Conservation (phyloP, 2,113 vertebrate genomes). For the Anthoscopus minutus region DNA sequence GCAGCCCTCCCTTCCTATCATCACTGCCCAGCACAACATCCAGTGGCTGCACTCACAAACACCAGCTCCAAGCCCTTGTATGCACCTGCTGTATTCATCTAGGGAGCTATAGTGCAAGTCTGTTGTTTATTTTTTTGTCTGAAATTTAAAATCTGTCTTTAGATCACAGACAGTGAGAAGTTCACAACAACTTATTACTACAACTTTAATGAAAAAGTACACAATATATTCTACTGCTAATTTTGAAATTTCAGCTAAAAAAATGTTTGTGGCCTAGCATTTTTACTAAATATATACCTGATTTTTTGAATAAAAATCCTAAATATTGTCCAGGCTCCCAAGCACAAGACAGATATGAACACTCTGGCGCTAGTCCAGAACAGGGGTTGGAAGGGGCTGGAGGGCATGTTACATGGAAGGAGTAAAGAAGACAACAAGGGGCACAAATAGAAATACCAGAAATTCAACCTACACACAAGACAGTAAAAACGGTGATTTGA, state of each 20-base stretch:
- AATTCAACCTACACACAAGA: neutral
- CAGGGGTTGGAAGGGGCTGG: neutral
- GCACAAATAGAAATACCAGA: neutral
- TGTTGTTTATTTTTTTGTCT: neutral
- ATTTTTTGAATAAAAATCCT: neutral
- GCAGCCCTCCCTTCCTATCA: neutral
- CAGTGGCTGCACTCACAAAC: neutral
- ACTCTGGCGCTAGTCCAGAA: neutral
- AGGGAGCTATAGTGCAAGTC: neutral
- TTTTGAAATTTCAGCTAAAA: neutral
- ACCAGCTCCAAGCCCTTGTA: neutral
- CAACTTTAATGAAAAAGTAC: neutral
- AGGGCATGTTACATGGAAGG: neutral
- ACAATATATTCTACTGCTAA: neutral
- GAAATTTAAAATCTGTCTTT: neutral
- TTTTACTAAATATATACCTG: neutral
- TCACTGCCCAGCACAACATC: neutral
- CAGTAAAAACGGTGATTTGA: neutral
- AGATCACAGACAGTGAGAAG: neutral
- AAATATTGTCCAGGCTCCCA: accelerated
- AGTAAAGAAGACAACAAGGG: neutral
- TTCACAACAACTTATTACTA: neutral
- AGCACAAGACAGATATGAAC: neutral
- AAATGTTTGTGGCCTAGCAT: neutral
- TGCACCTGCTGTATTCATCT: accelerated